Evolutionary conservation across 2,888 invertebrate genomes (phyloP).

Genomic region (Agrilus cyanescens): DNA sequence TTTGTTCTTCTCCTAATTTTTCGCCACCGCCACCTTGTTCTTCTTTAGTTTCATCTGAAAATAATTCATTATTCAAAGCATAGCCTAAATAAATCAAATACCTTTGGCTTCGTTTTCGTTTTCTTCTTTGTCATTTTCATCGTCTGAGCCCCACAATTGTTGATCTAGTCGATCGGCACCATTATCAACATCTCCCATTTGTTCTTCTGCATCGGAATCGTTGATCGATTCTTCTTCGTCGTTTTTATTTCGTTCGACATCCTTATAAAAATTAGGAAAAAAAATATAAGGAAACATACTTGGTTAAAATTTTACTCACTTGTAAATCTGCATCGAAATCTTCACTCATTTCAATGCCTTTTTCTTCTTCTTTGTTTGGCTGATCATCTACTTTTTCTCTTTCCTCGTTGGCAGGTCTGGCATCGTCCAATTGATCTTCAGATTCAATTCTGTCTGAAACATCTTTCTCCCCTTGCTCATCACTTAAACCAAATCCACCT

Average conservation of each 20-base stretch:
- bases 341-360: conserved; percentile 91
- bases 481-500: conserved; percentile 80
- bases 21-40: conserved; percentile 35
- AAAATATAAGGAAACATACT: not conserved
- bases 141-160: conserved; percentile 76
- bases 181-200: conserved; percentile 91
- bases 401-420: conserved; percentile 68
- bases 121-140: conserved; percentile 43
- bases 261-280: conserved; percentile 26
- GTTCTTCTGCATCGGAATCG: conserved; percentile 78
- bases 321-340: conserved; percentile 86
- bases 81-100: conserved; percentile 16
- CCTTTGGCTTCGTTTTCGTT: conserved; percentile 45
- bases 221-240: conserved; percentile 49
- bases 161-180: conserved; percentile 72
- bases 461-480: conserved; percentile 87
- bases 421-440: conserved; percentile 90
- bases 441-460: conserved; percentile 82
- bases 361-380: conserved; percentile 78
- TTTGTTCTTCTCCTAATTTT: conserved; percentile 13
- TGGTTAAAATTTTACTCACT: conserved; percentile 24
- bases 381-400: conserved; percentile 50
- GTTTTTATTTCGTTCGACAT: conserved; percentile 59
- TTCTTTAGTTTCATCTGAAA: conserved; percentile 54
- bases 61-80: conserved; percentile 51